Conservation (phyloP, 2,797 vertebrate genomes). For the Myotis vivesi region DNA sequence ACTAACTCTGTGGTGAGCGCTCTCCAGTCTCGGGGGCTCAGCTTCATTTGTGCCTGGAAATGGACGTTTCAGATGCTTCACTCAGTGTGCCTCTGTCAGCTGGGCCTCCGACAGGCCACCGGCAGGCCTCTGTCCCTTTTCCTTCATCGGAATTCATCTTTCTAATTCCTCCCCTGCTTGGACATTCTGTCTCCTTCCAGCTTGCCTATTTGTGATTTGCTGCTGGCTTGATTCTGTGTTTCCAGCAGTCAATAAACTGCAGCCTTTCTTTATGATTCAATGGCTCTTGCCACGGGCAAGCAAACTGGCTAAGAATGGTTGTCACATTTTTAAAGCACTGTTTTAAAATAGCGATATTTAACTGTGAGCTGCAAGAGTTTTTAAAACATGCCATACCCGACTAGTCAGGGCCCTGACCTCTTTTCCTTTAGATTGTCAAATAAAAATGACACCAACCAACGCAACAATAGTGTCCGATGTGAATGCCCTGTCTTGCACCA, state of each 20-base stretch:
- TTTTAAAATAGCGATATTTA: neutral
- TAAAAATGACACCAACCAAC: neutral
- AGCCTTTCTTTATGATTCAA: accelerated
- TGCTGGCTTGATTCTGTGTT: accelerated
- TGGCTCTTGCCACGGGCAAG: no score
- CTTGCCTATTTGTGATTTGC: accelerated
- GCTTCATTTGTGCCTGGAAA: neutral
- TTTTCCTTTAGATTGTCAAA: neutral
- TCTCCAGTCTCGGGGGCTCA: neutral
- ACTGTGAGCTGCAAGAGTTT: neutral
- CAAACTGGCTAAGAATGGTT: neutral
- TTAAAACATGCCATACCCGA: neutral
- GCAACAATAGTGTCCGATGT: neutral
- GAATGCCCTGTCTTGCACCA: neutral
- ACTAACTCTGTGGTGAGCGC: neutral
- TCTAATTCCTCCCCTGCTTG: neutral
- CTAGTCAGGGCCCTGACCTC: neutral
- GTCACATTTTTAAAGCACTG: neutral
- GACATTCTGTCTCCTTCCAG: neutral
- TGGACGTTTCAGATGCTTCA: neutral
- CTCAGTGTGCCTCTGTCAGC: no score
- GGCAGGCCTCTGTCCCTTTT: no score
- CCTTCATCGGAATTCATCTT: neutral
- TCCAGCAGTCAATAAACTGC: accelerated
- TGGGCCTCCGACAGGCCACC: no score